Evolutionary conservation across 2,888 invertebrate genomes (phyloP), one percentile per base, ranked within the genome.

Genomic region (Lathronympha strigana): DNA sequence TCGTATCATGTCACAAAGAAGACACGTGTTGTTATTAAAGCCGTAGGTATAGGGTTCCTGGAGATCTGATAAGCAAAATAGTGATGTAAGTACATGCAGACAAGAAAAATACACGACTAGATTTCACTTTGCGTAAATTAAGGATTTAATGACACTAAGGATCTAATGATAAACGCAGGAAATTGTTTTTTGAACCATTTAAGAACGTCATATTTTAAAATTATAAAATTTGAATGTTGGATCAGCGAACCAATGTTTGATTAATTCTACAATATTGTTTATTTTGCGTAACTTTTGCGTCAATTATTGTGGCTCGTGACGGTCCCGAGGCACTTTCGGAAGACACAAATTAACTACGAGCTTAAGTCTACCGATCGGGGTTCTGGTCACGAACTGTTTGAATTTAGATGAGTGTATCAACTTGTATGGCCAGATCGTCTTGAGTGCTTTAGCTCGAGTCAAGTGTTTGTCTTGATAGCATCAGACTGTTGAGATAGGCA

Each of bases 321-420:
- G 77, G 78, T 80, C 81, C 80, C 77, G 80, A 78, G 78, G 80
- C 81, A 83, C 79, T 83, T 82, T 80, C 76, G 75, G 79, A 79
- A 60, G 53, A 58, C 64, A 81, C 82, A 84, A 85, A 84, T 84
- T 85, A 86, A 82, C 81, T 81, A 75, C 75, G 78, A 77, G 72
- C 74, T 71, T 79, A 64, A 81, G 80, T 77, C 79, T 76, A 71
- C 70, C 74, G 73, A 81, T 85, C 77, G 75, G 72, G 69, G 75
- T 84, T 82, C 86, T 64, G 78, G 86, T 87, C 88, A 88, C 88
- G 88, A 78, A 76, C 80, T 74, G 79, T 78, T 83, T 80, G 86
- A 87, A 87, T 88, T 85, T 82, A 85, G 87, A 87, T 86, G 85
- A 83, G 82, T 83, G 79, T 86, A 87, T 87, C 86, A 84, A 83